phyloP scores from a whole-genome alignment of 2,888 invertebrate genomes.

The Polymixis lichenea region DNA sequence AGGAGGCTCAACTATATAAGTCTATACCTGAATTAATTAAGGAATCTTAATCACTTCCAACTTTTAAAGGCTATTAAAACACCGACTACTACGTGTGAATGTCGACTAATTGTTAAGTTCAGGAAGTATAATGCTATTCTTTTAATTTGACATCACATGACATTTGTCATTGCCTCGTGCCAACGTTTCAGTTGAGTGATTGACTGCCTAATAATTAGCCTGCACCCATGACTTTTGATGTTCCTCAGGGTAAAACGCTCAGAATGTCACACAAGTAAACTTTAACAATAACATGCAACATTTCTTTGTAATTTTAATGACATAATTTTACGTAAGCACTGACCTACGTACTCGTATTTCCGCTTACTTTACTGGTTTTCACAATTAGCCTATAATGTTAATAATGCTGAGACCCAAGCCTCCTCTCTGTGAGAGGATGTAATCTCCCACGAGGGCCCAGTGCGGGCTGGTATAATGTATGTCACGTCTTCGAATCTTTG shows the following conservation, averaged over 20 bases:
- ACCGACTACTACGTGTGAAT: too few species aligned
- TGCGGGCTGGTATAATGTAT: too few species aligned
- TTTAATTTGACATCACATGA: not conserved
- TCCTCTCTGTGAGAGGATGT: too few species aligned
- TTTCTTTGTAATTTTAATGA: constrained; percentile 7
- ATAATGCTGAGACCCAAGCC: too few species aligned
- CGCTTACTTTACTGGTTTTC: not conserved
- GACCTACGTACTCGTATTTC: constrained; percentile 5
- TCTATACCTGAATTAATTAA: too few species aligned
- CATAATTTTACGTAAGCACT: constrained; percentile 7
- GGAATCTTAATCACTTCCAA: too few species aligned
- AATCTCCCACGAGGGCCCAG: too few species aligned
- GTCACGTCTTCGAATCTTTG: too few species aligned
- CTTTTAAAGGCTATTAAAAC: too few species aligned
- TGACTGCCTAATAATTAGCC: not conserved
- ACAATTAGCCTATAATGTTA: too few species aligned
- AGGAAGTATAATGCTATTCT: not conserved
- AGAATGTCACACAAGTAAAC: constrained; percentile 19
- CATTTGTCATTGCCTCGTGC: not conserved
- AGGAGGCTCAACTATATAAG: too few species aligned
- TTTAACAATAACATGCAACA: constrained; percentile 17
- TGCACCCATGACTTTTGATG: constrained; percentile 3
- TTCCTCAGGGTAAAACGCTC: not conserved
- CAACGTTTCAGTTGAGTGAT: not conserved
- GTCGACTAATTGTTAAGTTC: not conserved